Conservation (phyloP, 2,888 invertebrate species). For the Acholoe squamosa region DNA sequence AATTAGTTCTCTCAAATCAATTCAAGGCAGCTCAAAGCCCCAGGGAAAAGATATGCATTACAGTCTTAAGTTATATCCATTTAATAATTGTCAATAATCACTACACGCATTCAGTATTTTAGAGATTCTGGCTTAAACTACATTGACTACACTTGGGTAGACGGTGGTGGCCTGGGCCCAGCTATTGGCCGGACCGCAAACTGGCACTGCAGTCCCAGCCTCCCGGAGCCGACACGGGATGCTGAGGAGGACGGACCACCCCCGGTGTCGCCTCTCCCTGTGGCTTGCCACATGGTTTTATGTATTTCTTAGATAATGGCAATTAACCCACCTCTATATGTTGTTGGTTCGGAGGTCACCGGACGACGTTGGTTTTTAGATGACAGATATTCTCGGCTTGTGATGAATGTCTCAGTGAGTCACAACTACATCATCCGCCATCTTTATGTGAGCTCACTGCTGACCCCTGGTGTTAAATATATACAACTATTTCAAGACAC, state of each 20-base stretch:
- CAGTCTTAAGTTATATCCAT: no score
- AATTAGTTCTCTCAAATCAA: no score
- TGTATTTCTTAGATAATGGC: not conserved
- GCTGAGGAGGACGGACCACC: not conserved
- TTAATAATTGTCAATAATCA: no score
- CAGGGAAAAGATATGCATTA: no score
- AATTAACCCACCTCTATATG: not conserved
- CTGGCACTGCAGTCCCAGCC: not conserved
- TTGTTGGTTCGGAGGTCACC: not conserved
- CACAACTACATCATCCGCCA: conserved; percentile 5
- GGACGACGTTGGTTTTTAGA: not conserved
- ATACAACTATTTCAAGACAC: no score
- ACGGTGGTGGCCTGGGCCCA: no score
- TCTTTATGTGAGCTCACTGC: conserved; percentile 7
- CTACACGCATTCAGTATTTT: no score
- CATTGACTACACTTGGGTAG: no score
- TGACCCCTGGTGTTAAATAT: not conserved
- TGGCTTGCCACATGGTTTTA: not conserved
- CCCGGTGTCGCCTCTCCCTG: no score
- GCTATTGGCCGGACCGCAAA: no score
- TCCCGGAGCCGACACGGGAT: not conserved
- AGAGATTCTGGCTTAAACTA: no score
- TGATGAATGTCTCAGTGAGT: conserved; percentile 33
- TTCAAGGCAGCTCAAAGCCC: no score
- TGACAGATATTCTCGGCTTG: not conserved